Evolutionary conservation across 2,888 invertebrate genomes (phyloP), one percentile per base, ranked within the genome.

Genomic region (Amblyteles armatorius): DNA sequence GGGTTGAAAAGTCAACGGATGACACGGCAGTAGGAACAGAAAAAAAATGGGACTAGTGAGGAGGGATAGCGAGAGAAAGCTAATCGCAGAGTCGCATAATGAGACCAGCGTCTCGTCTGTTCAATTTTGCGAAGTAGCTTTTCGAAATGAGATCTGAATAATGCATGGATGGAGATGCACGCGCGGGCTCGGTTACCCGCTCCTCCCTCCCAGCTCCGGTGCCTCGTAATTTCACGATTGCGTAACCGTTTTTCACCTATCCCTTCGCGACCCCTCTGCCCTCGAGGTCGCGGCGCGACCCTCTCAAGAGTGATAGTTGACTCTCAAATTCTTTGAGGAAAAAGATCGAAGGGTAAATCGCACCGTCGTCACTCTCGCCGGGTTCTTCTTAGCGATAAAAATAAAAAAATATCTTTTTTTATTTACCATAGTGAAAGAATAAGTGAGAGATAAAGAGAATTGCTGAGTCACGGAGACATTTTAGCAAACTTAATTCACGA

Each of bases 61-160:
- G 48, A 69, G 60, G 44, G 50, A 67, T 55, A 22, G 73, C 63
- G 68, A 80, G 80, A 73, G 82, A 78, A 85, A 80, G 85, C 85
- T 85, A 85, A 85, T 85, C 85, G 85, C 82, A 83, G 73, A 85
- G 82, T 82, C 82, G 85, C 85, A 85, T 85, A 85, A 85, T 85
- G 85, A 85, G 85, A 83, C 82, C 80, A 69, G 74, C 82, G 78
- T 82, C 63, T 63, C 79, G 77, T 79, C 78, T 86, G 85, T 88
- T 87, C 85, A 87, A 87, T 88, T 88, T 88, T 88, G 83, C 82
- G 81, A 87, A 88, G 86, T 88, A 83, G 85, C 86, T 88, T 88
- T 87, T 88, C 83, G 79, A 88, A 88, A 88, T 88, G 87, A 88
- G 85, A 86, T 88, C 85, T 88, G 88, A 88, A 88, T 88, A 88